Conservation (phyloP, 2,888 invertebrate genomes). For the Drosophila conformis region DNA sequence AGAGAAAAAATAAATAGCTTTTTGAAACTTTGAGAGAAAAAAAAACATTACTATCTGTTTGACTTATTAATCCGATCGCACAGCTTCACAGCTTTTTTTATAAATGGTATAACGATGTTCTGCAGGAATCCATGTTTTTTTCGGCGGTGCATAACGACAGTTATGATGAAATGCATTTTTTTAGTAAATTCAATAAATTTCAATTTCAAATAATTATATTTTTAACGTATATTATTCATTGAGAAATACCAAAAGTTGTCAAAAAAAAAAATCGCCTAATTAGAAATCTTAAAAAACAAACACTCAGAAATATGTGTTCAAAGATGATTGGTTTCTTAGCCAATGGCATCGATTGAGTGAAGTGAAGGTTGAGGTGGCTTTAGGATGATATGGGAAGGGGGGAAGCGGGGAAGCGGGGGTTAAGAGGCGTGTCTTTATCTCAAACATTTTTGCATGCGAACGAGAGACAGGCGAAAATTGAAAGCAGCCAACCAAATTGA, state of each 20-base stretch:
- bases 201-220: background rate
- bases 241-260: background rate
- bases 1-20: background rate
- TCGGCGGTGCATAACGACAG: too few relatives aligned
- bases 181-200: too few relatives aligned
- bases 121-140: too few relatives aligned
- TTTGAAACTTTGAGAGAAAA: background rate
- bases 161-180: too few relatives aligned
- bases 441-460: conserved; percentile 42
- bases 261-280: background rate
- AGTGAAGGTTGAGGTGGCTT: background rate
- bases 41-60: background rate
- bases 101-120: too few relatives aligned
- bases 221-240: background rate
- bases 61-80: too few relatives aligned
- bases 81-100: too few relatives aligned
- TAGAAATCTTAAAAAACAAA: background rate
- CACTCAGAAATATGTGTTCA: background rate
- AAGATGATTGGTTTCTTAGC: background rate
- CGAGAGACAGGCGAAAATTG: conserved; percentile 54
- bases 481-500: conserved; percentile 75
- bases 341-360: conserved; percentile 1
- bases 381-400: background rate
- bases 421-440: conserved; percentile 57
- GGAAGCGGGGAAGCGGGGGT: too few relatives aligned